These are phyloP conservation scores for Calosoma granatense DNA, from an alignment of 1,140 invertebrate species.

Conservation along the genomic window DNA sequence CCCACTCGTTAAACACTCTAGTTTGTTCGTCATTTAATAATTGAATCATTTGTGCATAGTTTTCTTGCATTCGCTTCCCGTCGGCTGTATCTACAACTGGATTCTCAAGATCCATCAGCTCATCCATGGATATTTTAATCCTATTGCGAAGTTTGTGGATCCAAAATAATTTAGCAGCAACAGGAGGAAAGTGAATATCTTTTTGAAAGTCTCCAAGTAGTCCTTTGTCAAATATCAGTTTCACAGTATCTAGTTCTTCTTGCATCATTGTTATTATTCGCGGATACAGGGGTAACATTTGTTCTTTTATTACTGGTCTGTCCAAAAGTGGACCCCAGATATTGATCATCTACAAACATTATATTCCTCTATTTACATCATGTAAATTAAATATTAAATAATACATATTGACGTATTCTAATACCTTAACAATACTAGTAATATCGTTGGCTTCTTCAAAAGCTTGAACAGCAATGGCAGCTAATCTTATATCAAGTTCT, in stretches of 20 bases:
- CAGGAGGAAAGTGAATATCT: constrained; percentile 59
- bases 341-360: constrained; percentile 55
- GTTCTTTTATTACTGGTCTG: constrained; percentile 57
- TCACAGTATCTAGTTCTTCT: constrained; percentile 50
- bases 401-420: too few relatives aligned
- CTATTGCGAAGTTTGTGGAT: constrained; percentile 54
- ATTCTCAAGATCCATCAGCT: constrained; percentile 43
- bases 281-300: constrained; percentile 50
- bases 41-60: constrained; percentile 32
- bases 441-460: constrained; percentile 68
- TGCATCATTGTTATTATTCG: constrained; percentile 48
- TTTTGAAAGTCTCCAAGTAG: constrained; percentile 41
- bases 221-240: constrained; percentile 44
- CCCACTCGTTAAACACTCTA: constrained; percentile 33
- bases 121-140: constrained; percentile 49
- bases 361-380: constrained; percentile 18
- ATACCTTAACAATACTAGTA: constrained; percentile 46
- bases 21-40: constrained; percentile 29
- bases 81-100: constrained; percentile 29
- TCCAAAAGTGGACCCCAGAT: constrained; percentile 61
- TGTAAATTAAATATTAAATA: too few relatives aligned
- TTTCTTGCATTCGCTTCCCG: constrained; percentile 26
- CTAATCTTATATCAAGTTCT: constrained; percentile 63
- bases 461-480: constrained; percentile 61
- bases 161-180: constrained; percentile 61